Base-by-base conservation (phyloP, 1,140 invertebrate species). In the Zeugodacus cucurbitae region DNA sequence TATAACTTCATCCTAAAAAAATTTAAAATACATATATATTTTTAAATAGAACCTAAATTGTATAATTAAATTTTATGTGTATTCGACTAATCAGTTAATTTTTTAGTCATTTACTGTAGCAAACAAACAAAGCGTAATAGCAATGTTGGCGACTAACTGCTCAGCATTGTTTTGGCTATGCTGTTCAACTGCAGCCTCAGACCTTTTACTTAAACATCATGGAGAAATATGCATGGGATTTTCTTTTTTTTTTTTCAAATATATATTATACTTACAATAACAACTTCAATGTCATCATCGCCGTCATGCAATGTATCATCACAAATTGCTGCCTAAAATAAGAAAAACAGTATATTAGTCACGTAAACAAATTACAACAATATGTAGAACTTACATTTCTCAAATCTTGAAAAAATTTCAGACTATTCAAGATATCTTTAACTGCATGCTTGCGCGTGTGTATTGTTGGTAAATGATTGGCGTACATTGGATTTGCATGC, bases 181-280 rank as follows among this genome's bases (percentile, higher is more conserved):
- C 26, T 26, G 41, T 26, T 82, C 34, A 82, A 17, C 74, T 48
- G 17, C 17, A 82, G 41, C 74, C n/a, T 82, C 74, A 82, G 74
- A 82, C 74, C 74, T 82, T 82, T 82, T 82, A 82, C 74, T 82
- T 82, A n/a, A 48, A 48, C 74, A 82, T 82, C 74, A 82, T 48
- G 0, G 41, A 22, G 0, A 48, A 48, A 48, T n/a, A n/a, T n/a
- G n/a, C n/a, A n/a, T n/a, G n/a, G n/a, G n/a, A n/a, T n/a, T n/a
- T n/a, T n/a, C n/a, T n/a, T n/a, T n/a, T 59, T 59, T 26, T 59
- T 59, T 67, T n/a, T n/a, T n/a, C n/a, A n/a, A n/a, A n/a, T 17
- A 29, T 67, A 8, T 67, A 29, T 14, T 37, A 74, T 74, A 82
- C 74, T 82, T 26, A 82, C 74, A n/a, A 82, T 82, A 82, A 82